Evolutionary conservation across 2,113 vertebrate species (phyloP).

Genomic region (Trematomus loennbergii): DNA sequence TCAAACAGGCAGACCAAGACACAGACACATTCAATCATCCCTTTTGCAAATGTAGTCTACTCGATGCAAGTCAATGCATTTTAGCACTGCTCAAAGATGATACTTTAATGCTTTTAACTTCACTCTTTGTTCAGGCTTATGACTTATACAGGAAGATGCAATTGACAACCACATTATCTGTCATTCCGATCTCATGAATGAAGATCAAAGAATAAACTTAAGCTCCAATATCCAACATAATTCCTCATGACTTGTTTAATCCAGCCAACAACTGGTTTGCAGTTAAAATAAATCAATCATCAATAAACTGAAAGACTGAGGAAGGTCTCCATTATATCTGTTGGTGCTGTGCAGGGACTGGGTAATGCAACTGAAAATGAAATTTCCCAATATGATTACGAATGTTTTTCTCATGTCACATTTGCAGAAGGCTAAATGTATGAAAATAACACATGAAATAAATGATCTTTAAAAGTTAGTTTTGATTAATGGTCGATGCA

Average conservation of each 20-base stretch:
- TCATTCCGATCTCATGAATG: constrained; percentile 32
- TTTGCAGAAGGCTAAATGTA: background rate
- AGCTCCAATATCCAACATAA: constrained; percentile 30
- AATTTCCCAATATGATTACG: background rate
- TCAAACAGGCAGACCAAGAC: background rate
- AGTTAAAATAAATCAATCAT: too few species aligned
- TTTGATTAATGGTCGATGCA: background rate
- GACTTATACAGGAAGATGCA: background rate
- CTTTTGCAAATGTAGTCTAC: too few species aligned
- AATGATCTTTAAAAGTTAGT: too few species aligned
- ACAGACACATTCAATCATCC: background rate
- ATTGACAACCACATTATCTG: constrained; percentile 7
- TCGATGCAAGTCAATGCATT: background rate
- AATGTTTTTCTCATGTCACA: constrained; percentile 12
- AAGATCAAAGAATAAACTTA: constrained; percentile 33
- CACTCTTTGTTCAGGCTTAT: background rate
- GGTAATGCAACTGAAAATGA: background rate
- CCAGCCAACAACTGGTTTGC: constrained; percentile 27
- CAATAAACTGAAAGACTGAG: constrained; percentile 1
- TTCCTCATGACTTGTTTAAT: constrained; percentile 37
- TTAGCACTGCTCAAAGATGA: background rate
- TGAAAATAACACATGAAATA: constrained; percentile 1
- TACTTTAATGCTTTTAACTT: background rate
- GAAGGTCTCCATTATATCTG: constrained; percentile 8
- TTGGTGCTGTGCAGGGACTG: background rate